Conservation (phyloP, 2,113 vertebrate species). For the Alethe castanea region DNA sequence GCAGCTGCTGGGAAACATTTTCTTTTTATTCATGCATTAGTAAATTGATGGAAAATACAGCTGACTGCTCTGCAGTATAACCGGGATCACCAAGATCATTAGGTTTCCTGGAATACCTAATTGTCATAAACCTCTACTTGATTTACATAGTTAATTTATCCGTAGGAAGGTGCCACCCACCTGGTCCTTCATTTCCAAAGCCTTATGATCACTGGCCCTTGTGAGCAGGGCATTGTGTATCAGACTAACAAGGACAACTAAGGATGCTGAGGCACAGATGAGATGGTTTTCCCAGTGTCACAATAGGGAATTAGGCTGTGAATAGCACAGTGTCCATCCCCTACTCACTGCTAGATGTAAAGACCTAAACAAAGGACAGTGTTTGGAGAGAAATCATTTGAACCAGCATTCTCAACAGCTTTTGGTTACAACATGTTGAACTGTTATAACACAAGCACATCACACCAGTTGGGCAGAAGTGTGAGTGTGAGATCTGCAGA, state of each 20-base stretch:
- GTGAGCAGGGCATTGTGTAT: not conserved
- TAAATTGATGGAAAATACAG: not conserved
- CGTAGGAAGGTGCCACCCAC: not conserved
- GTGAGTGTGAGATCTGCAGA: constrained; percentile 42
- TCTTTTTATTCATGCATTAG: not conserved
- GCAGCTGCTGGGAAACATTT: not conserved
- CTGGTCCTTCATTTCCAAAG: not conserved
- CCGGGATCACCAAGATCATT: not conserved
- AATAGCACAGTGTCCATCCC: not conserved
- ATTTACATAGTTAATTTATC: not conserved
- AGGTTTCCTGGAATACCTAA: not conserved
- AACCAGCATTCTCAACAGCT: not conserved
- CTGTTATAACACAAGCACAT: constrained; percentile 24
- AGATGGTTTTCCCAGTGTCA: not conserved
- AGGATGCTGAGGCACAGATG: not conserved
- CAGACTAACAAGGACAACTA: not conserved
- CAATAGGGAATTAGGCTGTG: not conserved
- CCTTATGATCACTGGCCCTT: accelerated
- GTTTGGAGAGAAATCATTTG: not conserved
- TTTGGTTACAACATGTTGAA: not conserved
- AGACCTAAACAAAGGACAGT: not conserved
- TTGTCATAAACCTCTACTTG: not conserved
- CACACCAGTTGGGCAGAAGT: constrained; percentile 43
- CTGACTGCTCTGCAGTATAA: not conserved
- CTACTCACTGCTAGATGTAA: not conserved